Percentiles rank a stretch among this genome's conserved stretches.
Conservation (phyloP, 2,888 invertebrate species). For the Brachylomia viminalis region DNA sequence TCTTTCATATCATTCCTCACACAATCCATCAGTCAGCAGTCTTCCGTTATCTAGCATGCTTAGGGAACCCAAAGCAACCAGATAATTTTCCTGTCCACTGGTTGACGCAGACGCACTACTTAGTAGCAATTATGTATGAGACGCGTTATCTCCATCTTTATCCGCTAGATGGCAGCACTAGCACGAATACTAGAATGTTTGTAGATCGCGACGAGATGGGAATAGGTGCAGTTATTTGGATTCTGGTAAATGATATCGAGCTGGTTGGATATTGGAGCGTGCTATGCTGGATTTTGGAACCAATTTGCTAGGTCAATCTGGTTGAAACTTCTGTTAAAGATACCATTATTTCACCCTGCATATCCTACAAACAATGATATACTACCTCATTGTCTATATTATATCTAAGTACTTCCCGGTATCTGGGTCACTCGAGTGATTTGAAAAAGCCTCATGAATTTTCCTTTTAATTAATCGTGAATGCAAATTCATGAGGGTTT, state of each 20-base stretch:
- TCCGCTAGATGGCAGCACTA: conserved; percentile 54
- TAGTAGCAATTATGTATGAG: conserved; percentile 65
- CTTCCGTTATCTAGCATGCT: not conserved
- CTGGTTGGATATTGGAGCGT: conserved; percentile 15
- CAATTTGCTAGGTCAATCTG: not conserved
- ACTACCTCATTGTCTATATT: not conserved
- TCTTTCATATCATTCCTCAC: too few relatives aligned
- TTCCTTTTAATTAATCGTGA: conserved; percentile 6
- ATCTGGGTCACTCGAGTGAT: conserved; percentile 19
- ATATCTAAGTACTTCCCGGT: not conserved
- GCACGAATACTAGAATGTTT: conserved; percentile 25
- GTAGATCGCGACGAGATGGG: conserved; percentile 37
- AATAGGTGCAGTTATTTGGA: conserved; percentile 9
- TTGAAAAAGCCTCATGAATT: conserved; percentile 3
- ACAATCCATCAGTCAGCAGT: too few relatives aligned
- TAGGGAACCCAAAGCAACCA: conserved; percentile 55
- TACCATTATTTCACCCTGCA: not conserved
- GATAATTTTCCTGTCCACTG: conserved; percentile 72
- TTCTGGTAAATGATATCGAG: conserved; percentile 5
- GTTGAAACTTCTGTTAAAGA: not conserved
- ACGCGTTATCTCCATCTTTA: conserved; percentile 64
- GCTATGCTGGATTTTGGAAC: not conserved
- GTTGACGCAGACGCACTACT: conserved; percentile 63
- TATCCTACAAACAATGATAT: not conserved
- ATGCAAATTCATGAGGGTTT: conserved; percentile 14